phyloP scores from a whole-genome alignment of 2,888 invertebrate species.

The Heliconius sara region DNA sequence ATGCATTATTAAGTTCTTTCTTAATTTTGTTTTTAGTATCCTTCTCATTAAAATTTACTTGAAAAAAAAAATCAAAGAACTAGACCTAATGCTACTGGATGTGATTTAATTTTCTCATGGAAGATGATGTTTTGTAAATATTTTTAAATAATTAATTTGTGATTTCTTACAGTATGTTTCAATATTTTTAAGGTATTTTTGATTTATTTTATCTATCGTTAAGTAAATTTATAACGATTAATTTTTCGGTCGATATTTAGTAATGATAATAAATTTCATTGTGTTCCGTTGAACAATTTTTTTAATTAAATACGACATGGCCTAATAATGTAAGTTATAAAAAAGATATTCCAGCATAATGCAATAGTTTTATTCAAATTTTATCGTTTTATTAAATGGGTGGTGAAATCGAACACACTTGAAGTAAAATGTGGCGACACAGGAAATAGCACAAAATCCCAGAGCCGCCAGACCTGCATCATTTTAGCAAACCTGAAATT shows the following conservation, averaged over 20 bases:
- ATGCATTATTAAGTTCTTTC: slow-evolving; percentile 2
- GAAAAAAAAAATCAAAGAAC: not conserved
- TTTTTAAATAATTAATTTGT: slow-evolving; percentile 68
- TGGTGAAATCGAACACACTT: no score
- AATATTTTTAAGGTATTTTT: slow-evolving; percentile 74
- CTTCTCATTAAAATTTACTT: not conserved
- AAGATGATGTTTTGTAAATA: slow-evolving; percentile 36
- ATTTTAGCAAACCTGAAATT: no score
- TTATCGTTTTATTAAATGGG: not conserved
- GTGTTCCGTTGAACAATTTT: slow-evolving; percentile 71
- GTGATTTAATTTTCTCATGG: slow-evolving; percentile 3
- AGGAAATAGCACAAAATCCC: no score
- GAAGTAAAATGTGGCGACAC: no score
- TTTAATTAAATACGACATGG: slow-evolving; percentile 82
- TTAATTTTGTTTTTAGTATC: not conserved
- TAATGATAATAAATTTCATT: slow-evolving; percentile 44
- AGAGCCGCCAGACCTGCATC: no score
- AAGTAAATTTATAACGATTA: slow-evolving; percentile 75
- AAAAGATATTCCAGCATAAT: slow-evolving; percentile 81
- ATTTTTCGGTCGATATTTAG: slow-evolving; percentile 56
- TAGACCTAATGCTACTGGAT: not conserved
- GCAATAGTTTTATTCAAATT: slow-evolving; percentile 72
- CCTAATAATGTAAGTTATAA: slow-evolving; percentile 83
- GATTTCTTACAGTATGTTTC: slow-evolving; percentile 62
- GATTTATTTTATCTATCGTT: slow-evolving; percentile 81